Percentiles rank a stretch among this genome's conserved stretches.
These are phyloP conservation scores for Morinoia aosen DNA, from an alignment of 2,888 invertebrate species.

Conservation along the genomic window DNA sequence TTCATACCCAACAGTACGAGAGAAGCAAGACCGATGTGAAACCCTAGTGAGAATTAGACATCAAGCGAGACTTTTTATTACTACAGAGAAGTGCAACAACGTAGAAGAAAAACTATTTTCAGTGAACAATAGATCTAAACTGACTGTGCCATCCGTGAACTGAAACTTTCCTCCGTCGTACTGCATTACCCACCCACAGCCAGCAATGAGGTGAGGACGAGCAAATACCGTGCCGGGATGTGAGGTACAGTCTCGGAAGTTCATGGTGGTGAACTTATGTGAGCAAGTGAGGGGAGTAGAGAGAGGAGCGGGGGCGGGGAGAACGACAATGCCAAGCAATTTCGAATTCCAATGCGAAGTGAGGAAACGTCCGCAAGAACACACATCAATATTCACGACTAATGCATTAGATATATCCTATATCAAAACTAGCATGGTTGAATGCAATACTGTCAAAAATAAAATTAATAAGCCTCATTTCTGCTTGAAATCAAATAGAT, in stretches of 20 bases:
- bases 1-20: not conserved
- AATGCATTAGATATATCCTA: not conserved
- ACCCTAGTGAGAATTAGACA: constrained; percentile 31
- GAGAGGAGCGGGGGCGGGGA: not conserved
- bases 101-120: not conserved
- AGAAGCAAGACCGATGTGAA: constrained; percentile 21
- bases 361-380: not conserved
- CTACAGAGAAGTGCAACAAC: constrained; percentile 39
- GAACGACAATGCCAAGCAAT: not conserved
- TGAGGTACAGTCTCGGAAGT: not conserved
- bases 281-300: not conserved
- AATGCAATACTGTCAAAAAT: not conserved
- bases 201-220: not conserved
- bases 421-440: not conserved
- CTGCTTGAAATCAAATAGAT: not conserved
- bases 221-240: not conserved
- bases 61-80: not conserved
- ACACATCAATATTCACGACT: not conserved
- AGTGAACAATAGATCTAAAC: constrained; percentile 50
- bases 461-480: not conserved
- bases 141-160: constrained; percentile 32
- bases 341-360: not conserved
- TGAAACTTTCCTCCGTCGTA: not conserved
- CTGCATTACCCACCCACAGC: constrained; percentile 36
- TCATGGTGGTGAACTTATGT: not conserved